These are phyloP conservation scores for Sterna hirundo DNA, from an alignment of 2,113 vertebrate species.

Conservation along the genomic window DNA sequence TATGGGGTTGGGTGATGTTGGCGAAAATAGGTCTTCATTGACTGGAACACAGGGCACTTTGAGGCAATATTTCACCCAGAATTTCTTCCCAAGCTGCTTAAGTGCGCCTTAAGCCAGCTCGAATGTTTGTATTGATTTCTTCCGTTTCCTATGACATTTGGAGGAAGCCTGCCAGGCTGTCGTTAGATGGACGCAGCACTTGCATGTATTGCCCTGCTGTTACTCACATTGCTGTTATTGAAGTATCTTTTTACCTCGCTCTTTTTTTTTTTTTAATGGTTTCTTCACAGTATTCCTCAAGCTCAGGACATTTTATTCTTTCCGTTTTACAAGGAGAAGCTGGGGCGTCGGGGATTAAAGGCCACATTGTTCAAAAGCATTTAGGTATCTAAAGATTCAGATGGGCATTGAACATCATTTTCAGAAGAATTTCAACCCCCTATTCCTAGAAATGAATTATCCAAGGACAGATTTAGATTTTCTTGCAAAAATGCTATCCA, in stretches of 20 bases:
- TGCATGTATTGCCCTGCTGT: background rate
- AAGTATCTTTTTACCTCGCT: background rate
- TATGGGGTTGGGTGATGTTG: fast-evolving
- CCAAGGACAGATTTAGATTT: background rate
- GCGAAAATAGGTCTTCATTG: background rate
- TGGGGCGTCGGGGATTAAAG: slow-evolving; percentile 13
- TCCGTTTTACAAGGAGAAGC: background rate
- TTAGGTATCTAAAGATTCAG: background rate
- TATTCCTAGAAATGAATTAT: slow-evolving; percentile 33
- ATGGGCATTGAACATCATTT: background rate
- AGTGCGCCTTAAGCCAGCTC: background rate
- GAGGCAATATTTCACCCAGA: background rate
- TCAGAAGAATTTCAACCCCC: background rate
- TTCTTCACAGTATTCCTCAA: background rate
- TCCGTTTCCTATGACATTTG: background rate
- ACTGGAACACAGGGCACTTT: background rate
- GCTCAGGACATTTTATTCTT: slow-evolving; percentile 19
- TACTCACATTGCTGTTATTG: background rate
- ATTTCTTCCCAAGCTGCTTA: background rate
- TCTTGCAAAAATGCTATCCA: background rate
- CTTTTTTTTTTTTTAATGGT: background rate
- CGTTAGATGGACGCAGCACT: background rate
- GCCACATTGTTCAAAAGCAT: slow-evolving; percentile 28
- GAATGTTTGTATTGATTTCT: slow-evolving; percentile 4
- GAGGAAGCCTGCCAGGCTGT: background rate